These are phyloP conservation scores for Andricus curvator DNA, from an alignment of 2,888 invertebrate genomes.

Conservation along the genomic window DNA sequence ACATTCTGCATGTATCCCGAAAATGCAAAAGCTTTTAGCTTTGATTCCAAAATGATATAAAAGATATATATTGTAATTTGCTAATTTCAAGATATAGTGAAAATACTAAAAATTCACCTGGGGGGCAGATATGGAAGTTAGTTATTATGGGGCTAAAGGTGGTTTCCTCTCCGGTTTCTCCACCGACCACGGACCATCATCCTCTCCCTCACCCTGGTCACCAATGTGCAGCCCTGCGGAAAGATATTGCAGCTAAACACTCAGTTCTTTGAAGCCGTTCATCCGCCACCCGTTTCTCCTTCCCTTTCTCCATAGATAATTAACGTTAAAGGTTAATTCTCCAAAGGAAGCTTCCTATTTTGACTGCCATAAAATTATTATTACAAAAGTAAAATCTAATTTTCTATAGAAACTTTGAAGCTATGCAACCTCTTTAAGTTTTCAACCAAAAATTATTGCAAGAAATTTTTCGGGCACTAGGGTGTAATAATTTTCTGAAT, in stretches of 20 bases:
- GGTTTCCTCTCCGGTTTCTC: slow-evolving; percentile 52
- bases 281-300: slow-evolving; percentile 53
- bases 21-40: too few relatives aligned
- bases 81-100: background rate
- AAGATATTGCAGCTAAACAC: slow-evolving; percentile 74
- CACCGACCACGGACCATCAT: slow-evolving; percentile 43
- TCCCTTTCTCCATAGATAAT: slow-evolving; percentile 66
- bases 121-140: background rate
- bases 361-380: background rate
- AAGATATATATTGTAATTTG: background rate
- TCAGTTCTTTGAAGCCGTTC: slow-evolving; percentile 73
- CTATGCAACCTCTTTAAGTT: too few relatives aligned
- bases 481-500: background rate
- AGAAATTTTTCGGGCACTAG: background rate
- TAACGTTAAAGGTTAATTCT: slow-evolving; percentile 74
- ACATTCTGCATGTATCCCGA: too few relatives aligned
- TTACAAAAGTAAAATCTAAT: background rate
- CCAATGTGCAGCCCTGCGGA: slow-evolving; percentile 70
- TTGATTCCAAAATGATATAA: background rate
- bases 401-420: background rate
- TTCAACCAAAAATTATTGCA: too few relatives aligned
- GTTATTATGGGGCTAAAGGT: slow-evolving; percentile 8
- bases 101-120: background rate
- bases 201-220: slow-evolving; percentile 60
- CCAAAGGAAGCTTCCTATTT: slow-evolving; percentile 40